phyloP scores from a whole-genome alignment of 2,888 invertebrate species.

The Nowickia ferox region DNA sequence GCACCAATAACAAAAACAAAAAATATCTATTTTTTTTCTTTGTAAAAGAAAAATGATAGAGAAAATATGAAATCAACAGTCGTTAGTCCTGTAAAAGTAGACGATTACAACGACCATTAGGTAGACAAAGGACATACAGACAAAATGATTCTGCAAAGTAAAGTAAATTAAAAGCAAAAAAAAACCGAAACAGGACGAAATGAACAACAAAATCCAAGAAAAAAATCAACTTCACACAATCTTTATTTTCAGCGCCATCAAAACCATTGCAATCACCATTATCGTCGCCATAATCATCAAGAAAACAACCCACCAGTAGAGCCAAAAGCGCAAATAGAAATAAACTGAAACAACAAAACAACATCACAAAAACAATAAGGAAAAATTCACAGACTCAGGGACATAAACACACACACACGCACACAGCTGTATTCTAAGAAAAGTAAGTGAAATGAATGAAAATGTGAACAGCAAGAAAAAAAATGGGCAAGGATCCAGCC shows the following conservation, averaged over 20 bases:
- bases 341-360: conserved; percentile 46
- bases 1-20: conserved; percentile 42
- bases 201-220: conserved; percentile 43
- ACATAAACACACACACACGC: conserved; percentile 8
- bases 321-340: conserved; percentile 71
- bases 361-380: conserved; percentile 43
- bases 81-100: conserved; percentile 59
- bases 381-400: conserved; percentile 39
- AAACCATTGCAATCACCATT: conserved; percentile 83
- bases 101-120: conserved; percentile 63
- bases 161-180: conserved; percentile 26
- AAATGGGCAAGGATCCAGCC: conserved; percentile 43
- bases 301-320: conserved; percentile 82
- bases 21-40: conserved; percentile 13
- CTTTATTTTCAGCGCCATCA: conserved; percentile 82
- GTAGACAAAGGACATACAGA: conserved; percentile 63
- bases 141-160: conserved; percentile 57
- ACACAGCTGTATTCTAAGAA: not conserved
- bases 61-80: conserved; percentile 68
- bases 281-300: conserved; percentile 83
- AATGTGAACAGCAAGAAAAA: conserved; percentile 20
- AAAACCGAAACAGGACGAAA: conserved; percentile 32
- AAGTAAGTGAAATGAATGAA: conserved; percentile 41
- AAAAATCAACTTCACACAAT: conserved; percentile 78
- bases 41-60: conserved; percentile 29